Conservation (phyloP, 2,113 vertebrate species). For the Orientallactaga bullata region DNA sequence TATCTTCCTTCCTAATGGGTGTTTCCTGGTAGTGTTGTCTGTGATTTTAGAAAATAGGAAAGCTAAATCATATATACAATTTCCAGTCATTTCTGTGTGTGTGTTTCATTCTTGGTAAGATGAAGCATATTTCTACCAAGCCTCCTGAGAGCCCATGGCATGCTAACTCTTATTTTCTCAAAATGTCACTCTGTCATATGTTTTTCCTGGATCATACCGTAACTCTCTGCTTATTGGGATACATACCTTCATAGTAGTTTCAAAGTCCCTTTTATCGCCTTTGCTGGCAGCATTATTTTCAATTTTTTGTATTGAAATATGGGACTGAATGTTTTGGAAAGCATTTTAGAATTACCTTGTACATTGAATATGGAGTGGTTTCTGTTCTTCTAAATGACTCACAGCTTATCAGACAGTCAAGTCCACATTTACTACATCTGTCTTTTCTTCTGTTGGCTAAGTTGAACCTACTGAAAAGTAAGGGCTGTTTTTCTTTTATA, state of each 20-base stretch:
- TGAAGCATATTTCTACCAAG: neutral
- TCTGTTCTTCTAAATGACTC: neutral
- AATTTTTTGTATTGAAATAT: neutral
- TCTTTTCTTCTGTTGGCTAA: neutral
- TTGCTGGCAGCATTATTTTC: neutral
- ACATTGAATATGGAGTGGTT: neutral
- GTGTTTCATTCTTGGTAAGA: neutral
- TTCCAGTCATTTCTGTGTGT: neutral
- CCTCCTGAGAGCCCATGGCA: neutral
- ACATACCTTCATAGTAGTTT: neutral
- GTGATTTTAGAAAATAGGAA: neutral
- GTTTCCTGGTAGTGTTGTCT: neutral
- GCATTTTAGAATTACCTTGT: neutral
- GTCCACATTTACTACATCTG: neutral
- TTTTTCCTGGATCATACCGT: neutral
- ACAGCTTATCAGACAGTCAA: neutral
- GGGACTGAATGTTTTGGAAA: neutral
- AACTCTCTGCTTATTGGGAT: neutral
- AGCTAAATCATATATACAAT: neutral
- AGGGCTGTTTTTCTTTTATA: neutral
- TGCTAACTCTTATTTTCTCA: neutral
- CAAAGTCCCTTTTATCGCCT: neutral
- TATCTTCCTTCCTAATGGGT: neutral
- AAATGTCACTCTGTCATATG: neutral
- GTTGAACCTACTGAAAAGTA: neutral